Conservation (phyloP, 2,797 vertebrate species). For the Hippopotamyrus pictus region DNA sequence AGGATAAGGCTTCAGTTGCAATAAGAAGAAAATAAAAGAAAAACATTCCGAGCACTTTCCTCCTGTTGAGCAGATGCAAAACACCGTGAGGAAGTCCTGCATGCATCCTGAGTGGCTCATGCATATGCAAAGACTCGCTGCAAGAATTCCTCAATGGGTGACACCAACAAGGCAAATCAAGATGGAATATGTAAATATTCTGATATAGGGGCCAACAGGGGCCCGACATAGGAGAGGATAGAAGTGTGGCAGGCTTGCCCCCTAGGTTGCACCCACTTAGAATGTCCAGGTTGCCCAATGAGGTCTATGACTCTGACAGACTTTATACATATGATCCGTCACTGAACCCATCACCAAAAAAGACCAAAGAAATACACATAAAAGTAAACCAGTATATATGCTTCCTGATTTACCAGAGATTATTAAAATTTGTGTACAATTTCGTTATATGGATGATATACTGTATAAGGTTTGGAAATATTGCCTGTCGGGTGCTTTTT, state of each 20-base stretch:
- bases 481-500: neutral
- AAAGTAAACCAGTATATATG: neutral
- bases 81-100: neutral
- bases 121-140: neutral
- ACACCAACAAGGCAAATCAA: neutral
- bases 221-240: neutral
- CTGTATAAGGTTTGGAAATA: neutral
- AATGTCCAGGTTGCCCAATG: neutral
- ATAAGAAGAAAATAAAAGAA: neutral
- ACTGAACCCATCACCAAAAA: neutral
- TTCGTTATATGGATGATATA: neutral
- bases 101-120: neutral
- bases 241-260: neutral
- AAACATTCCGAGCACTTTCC: neutral
- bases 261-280: neutral
- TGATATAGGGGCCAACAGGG: neutral
- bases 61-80: neutral
- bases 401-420: neutral
- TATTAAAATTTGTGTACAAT: neutral
- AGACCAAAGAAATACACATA: neutral
- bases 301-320: neutral
- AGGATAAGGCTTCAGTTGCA: neutral
- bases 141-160: neutral
- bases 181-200: constrained; percentile 7
- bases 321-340: neutral